Conservation (phyloP, 2,797 vertebrate genomes). For the Danio tinwini region DNA sequence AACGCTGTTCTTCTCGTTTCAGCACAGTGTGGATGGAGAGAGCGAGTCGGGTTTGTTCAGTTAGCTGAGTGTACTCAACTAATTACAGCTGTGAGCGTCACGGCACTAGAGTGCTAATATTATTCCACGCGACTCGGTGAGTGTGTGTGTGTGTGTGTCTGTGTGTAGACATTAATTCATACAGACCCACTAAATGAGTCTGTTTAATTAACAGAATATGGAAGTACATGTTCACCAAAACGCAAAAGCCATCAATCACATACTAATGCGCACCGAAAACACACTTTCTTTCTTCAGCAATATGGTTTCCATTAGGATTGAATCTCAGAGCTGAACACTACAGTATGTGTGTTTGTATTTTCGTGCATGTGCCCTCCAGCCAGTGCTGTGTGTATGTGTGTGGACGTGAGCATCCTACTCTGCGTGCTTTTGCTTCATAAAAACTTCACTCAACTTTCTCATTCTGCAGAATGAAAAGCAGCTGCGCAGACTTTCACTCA, state of each 20-base stretch:
- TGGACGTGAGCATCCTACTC: constrained; percentile 63
- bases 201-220: constrained; percentile 62
- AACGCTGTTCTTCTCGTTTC: constrained; percentile 60
- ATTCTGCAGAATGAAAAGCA: constrained; percentile 72
- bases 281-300: constrained; percentile 53
- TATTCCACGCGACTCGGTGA: constrained; percentile 22
- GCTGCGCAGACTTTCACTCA: constrained; percentile 69
- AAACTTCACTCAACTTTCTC: constrained; percentile 75
- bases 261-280: constrained; percentile 35
- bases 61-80: constrained; percentile 79
- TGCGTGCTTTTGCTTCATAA: constrained; percentile 74
- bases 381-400: constrained; percentile 15
- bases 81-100: constrained; percentile 76
- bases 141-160: constrained; percentile 57
- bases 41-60: constrained; percentile 69
- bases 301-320: constrained; percentile 72
- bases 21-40: constrained; percentile 55
- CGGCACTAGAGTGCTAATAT: constrained; percentile 60
- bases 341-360: constrained; percentile 44
- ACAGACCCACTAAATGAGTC: constrained; percentile 61
- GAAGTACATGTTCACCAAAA: constrained; percentile 60
- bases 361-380: constrained; percentile 32
- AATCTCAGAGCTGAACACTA: constrained; percentile 59
- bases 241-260: constrained; percentile 56
- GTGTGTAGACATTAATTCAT: constrained; percentile 48